phyloP scores from a whole-genome alignment of 53 echinoderm and acorn worm species.

The Hippasteria phrygiana region DNA sequence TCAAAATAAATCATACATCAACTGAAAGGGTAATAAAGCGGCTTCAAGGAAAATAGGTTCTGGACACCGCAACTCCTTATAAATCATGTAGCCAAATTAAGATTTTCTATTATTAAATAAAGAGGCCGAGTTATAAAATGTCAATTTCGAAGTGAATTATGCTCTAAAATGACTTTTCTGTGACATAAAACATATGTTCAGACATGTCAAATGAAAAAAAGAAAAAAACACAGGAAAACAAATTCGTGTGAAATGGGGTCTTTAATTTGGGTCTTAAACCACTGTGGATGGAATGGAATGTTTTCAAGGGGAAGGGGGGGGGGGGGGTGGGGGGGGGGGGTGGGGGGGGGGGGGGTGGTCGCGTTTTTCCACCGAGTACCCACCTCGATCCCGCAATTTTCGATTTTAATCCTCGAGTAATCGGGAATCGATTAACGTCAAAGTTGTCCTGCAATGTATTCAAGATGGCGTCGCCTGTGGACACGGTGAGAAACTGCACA shows the following conservation, averaged over 20 bases:
- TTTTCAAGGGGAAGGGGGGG: too few relatives aligned
- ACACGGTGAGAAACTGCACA: conserved; percentile 23
- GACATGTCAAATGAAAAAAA: neutral
- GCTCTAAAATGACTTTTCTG: neutral
- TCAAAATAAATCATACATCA: too few relatives aligned
- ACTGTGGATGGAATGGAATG: too few relatives aligned
- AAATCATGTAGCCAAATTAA: too few relatives aligned
- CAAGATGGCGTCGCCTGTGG: conserved; percentile 56
- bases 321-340: too few relatives aligned
- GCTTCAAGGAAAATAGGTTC: too few relatives aligned
- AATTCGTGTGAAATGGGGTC: neutral
- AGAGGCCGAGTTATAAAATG: neutral
- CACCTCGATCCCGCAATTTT: conserved; percentile 2
- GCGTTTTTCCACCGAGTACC: too few relatives aligned
- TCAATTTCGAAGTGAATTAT: neutral
- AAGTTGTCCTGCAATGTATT: conserved; percentile 35
- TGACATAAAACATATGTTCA: neutral
- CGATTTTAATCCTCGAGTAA: neutral
- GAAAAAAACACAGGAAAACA: neutral
- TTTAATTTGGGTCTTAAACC: neutral
- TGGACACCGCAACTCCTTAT: too few relatives aligned
- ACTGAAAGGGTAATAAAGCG: too few relatives aligned
- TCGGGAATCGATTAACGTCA: conserved; percentile 11
- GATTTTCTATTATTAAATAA: neutral
- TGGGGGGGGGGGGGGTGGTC: too few relatives aligned